Percentiles rank a stretch among this genome's conserved stretches.
These are phyloP conservation scores for Cygnus atratus DNA, from an alignment of 2,113 vertebrate genomes.

Conservation along the genomic window DNA sequence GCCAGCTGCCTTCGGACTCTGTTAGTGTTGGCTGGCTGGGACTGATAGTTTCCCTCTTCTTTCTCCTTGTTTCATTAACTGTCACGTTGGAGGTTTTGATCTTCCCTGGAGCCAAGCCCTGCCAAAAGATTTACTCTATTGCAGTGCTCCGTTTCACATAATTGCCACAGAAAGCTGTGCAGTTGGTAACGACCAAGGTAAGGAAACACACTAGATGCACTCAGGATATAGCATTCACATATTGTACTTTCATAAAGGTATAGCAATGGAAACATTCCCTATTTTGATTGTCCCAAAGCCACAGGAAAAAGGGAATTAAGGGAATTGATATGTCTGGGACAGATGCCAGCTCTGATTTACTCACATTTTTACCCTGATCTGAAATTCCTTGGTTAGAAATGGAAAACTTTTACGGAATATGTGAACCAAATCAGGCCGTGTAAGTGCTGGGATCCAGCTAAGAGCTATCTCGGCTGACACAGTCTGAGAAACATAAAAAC, in stretches of 20 bases:
- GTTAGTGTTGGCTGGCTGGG: conserved; percentile 72
- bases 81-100: conserved; percentile 71
- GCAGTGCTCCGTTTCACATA: conserved; percentile 56
- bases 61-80: conserved; percentile 61
- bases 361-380: conserved; percentile 75
- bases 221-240: conserved; percentile 11
- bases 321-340: conserved; percentile 76
- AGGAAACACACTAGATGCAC: conserved; percentile 33
- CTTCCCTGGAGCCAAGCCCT: conserved; percentile 42
- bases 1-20: conserved; percentile 27
- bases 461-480: conserved; percentile 19
- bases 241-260: conserved; percentile 63
- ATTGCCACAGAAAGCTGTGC: conserved; percentile 61
- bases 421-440: conserved; percentile 27
- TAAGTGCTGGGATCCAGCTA: conserved; percentile 28
- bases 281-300: conserved; percentile 79
- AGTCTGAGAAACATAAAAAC: neutral
- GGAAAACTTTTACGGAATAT: conserved; percentile 69
- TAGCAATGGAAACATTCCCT: conserved; percentile 66
- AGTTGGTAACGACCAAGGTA: conserved; percentile 28
- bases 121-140: conserved; percentile 52
- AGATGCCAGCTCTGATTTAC: conserved; percentile 76
- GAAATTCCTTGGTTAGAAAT: conserved; percentile 76
- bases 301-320: conserved; percentile 67
- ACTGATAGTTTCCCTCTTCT: conserved; percentile 51